Evolutionary conservation across 2,113 vertebrate species (phyloP).

Genomic region (Oophaga pumilio): DNA sequence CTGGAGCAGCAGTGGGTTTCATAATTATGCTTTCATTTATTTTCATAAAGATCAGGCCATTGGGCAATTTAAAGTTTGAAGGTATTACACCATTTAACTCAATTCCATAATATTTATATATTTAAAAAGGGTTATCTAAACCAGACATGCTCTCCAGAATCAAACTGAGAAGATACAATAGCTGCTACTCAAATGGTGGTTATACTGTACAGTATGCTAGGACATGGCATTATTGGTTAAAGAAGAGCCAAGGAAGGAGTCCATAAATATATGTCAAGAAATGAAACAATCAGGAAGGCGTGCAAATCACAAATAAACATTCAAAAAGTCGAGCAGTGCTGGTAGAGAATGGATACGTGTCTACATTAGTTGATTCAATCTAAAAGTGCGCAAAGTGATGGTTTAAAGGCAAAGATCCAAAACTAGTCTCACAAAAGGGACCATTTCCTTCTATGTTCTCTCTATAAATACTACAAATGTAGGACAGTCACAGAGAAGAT

Average conservation of each 20-base stretch:
- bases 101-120: no score
- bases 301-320: background rate
- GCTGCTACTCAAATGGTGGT: no score
- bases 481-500: background rate
- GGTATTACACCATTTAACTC: no score
- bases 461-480: background rate
- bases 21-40: no score
- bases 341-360: background rate
- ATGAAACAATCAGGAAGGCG: background rate
- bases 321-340: background rate
- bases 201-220: background rate
- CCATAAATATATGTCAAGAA: background rate
- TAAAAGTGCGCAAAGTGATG: background rate
- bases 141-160: no score
- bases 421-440: background rate
- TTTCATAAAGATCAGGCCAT: no score
- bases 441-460: background rate
- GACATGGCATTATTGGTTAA: background rate
- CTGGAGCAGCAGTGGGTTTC: no score
- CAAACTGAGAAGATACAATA: no score
- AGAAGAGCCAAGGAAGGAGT: background rate
- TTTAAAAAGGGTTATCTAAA: no score
- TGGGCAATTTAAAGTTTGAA: no score
- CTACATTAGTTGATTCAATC: background rate
- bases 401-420: background rate